Conservation (phyloP, 2,888 invertebrate species). For the Cyrtodaria siliqua region DNA sequence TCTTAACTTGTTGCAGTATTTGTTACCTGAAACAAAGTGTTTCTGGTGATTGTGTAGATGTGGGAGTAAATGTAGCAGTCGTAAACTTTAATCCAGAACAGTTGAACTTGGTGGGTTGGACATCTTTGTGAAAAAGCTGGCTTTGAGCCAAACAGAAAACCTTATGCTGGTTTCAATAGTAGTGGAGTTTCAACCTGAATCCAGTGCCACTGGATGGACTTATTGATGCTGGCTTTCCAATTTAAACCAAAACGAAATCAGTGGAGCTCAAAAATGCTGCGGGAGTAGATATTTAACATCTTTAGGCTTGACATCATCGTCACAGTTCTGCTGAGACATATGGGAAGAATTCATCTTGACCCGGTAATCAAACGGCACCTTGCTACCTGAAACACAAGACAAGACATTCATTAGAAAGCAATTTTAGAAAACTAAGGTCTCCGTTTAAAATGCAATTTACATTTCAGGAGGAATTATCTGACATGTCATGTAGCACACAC, state of each 20-base stretch:
- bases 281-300: constrained; percentile 54
- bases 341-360: constrained; percentile 44
- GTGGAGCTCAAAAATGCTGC: constrained; percentile 17
- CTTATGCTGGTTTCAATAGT: constrained; percentile 3
- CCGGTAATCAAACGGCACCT: constrained; percentile 24
- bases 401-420: no score
- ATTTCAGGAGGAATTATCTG: no score
- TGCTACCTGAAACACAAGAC: constrained; percentile 19
- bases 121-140: no score
- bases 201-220: constrained; percentile 12
- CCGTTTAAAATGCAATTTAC: background rate
- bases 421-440: no score
- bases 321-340: constrained; percentile 53
- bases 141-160: constrained; percentile 38
- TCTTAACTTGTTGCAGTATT: background rate
- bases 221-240: constrained; percentile 22
- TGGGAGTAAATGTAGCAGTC: constrained; percentile 23
- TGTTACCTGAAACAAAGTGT: no score
- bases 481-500: no score
- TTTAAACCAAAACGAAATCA: constrained; percentile 25
- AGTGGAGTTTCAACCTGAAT: constrained; percentile 36
- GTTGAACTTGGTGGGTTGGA: no score
- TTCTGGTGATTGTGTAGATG: no score
- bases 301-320: constrained; percentile 66
- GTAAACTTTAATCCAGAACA: constrained; percentile 64